phyloP scores from a whole-genome alignment of 2,888 invertebrate genomes.

The Drosophila greeni region DNA sequence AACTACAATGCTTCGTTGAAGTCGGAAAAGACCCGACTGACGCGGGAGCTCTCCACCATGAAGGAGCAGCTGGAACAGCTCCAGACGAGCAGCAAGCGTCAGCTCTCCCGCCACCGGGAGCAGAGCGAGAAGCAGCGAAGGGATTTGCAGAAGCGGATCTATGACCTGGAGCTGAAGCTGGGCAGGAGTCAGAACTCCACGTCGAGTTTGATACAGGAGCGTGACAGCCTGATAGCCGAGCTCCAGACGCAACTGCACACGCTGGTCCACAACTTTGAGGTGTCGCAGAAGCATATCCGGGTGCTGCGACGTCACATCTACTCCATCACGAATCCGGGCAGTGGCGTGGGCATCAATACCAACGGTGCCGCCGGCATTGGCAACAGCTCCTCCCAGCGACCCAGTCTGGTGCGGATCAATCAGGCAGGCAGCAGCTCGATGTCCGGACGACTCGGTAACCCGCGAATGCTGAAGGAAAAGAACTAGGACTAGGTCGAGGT shows the following conservation, averaged over 20 bases:
- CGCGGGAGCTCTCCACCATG: conserved; percentile 66
- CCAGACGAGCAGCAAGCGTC: conserved; percentile 68
- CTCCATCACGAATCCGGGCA: conserved; percentile 58
- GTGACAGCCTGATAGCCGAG: conserved; percentile 76
- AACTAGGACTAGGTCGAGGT: conserved; percentile 12
- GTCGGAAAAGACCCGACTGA: conserved; percentile 71
- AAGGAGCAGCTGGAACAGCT: conserved; percentile 71
- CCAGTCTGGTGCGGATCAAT: conserved; percentile 23
- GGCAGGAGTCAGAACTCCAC: conserved; percentile 77
- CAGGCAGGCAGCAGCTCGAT: conserved; percentile 13
- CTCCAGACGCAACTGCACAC: conserved; percentile 76
- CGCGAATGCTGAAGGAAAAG: conserved; percentile 47
- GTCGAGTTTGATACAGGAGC: conserved; percentile 73
- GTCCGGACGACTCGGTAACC: conserved; percentile 36
- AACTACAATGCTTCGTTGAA: conserved; percentile 73
- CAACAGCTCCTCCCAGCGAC: conserved; percentile 19
- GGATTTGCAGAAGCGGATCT: conserved; percentile 75
- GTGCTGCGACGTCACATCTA: conserved; percentile 76
- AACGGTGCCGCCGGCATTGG: conserved; percentile 15
- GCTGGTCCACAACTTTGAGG: conserved; percentile 77
- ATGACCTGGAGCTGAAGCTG: conserved; percentile 76
- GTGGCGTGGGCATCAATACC: conserved; percentile 12
- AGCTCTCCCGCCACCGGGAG: conserved; percentile 75
- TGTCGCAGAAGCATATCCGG: conserved; percentile 78
- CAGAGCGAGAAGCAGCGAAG: conserved; percentile 75